Base-by-base conservation (phyloP, 2,888 invertebrate genomes). In the Neoaliturus tenellus region DNA sequence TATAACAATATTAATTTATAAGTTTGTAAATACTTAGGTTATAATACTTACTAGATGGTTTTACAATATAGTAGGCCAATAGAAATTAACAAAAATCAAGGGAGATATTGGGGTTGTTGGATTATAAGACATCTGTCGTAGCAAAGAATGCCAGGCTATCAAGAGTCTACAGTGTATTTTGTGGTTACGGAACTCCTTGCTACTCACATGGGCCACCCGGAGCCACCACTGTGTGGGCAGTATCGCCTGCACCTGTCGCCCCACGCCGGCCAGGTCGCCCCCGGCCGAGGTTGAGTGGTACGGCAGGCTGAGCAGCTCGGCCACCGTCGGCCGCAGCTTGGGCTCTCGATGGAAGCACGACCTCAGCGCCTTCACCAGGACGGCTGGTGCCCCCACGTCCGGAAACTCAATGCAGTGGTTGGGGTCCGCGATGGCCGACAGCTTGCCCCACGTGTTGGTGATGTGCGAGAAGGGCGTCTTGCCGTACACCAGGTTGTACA, bases 401-500 rank as follows among this genome's bases (percentile, higher is more conserved):
- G 96, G 95, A 91, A 96, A 98, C 80, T 93, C 92, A 87, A 98
- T 97, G 85, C 91, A 91, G 86, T 94, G 93, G 83, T 93, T 92
- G 12, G 95, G 94, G 91, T 95, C 95, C 71, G 94, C 93, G 87
- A 98, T 97, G 84, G 96, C 96, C 87, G 92, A 93, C 81, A 97
- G 92, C 91, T 98, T 98, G 51, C 93, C 93, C 89, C 94, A 93
- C 85, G 93, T 93, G 87, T 94, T 92, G 51, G 92, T 92, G 86
- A 98, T 94, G 90, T 97, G 95, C 55, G 96, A 95, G 91, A 98
- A 99, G 0, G 99, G 99, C 0, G 98, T 97, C 88, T 93, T 93
- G 0, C 96, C 96, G 90, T 98, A 99, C 55, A 98, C 94, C 91
- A 99, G 92, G 90, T 96, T 94, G 92, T 98, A 99, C 85, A 99